Percentiles rank a stretch among this genome's conserved stretches.
Conservation (phyloP, 2,888 invertebrate genomes). For the Melanostoma scalare region DNA sequence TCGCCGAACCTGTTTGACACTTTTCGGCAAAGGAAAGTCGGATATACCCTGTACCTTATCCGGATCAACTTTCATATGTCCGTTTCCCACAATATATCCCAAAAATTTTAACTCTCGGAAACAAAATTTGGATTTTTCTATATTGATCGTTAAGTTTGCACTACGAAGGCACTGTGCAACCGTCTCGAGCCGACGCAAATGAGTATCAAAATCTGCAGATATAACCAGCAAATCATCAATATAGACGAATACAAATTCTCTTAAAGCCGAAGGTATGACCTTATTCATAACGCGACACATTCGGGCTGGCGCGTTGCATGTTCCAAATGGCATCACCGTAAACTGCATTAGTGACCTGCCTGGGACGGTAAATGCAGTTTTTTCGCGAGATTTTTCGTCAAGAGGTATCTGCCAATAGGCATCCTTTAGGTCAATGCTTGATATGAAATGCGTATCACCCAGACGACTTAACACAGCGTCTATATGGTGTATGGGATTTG, state of each 20-base stretch:
- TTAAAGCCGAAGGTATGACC: conserved; percentile 39
- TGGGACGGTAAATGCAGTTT: no score
- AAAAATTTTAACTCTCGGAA: no score
- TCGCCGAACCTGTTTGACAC: conserved; percentile 71
- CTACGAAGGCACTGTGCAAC: conserved; percentile 35
- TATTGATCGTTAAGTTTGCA: conserved; percentile 36
- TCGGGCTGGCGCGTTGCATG: no score
- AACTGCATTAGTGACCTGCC: no score
- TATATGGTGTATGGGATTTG: no score
- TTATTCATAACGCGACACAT: conserved; percentile 48
- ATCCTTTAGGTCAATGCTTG: no score
- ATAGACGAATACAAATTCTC: conserved; percentile 53
- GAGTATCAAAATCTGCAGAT: conserved; percentile 41
- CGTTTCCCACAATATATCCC: conserved; percentile 46
- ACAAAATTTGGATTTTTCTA: no score
- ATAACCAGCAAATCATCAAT: conserved; percentile 50
- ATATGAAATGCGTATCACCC: no score
- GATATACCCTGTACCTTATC: conserved; percentile 27
- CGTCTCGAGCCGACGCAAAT: conserved; percentile 29
- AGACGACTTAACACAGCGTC: no score
- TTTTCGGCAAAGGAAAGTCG: conserved; percentile 27
- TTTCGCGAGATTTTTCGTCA: no score
- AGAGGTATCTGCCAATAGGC: no score
- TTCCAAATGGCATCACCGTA: no score
- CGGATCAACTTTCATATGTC: conserved; percentile 31